Evolutionary conservation across 35 echinoderm and acorn worm genomes (phyloP), one percentile per base, ranked within the genome.

Genomic region (Acanthaster planci): DNA sequence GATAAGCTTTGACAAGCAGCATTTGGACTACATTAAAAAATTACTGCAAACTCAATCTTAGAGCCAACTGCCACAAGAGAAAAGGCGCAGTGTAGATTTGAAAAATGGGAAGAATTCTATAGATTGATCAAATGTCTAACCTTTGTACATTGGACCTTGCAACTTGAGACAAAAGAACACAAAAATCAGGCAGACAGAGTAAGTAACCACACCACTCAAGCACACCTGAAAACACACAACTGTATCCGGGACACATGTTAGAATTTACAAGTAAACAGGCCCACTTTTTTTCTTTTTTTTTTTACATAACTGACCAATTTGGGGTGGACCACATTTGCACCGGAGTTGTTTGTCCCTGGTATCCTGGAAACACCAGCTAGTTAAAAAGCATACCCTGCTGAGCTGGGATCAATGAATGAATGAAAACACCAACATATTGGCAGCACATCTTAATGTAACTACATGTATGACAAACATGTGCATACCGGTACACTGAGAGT

Each of bases 221-320:
- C 34, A 26, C 64, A 72, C 64, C 64, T 72, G 64, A 72, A 72
- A 72, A 72, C 34, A 72, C 64, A 72, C 64, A 72, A 47, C 64
- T 72, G 64, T 72, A 72, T 72, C 64, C 64, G 64, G 64, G 64
- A 72, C 64, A 72, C 64, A 72, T 72, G 64, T 72, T 72, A 72
- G 64, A 26, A 72, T 72, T 34, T 21, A 34, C 64, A 72, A 72
- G 64, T 72, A 72, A 72, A 72, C 64, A 72, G 34, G 64, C 64
- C 64, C 34, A 10, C 64, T 27, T 26, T 31, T 72, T 72, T 34
- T 26, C 30, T 26, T 26, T 1, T 72, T 72, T 21, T 72, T 29
- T 34, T 72, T 26, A 31, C 30, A 26, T 26, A 60, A 21, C 64
- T 34, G 34, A 26, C 64, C 64, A 72, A 34, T 72, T 72, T 72